Base-by-base conservation (phyloP, 2,888 invertebrate species). In the Neuroscelio doddi region DNA sequence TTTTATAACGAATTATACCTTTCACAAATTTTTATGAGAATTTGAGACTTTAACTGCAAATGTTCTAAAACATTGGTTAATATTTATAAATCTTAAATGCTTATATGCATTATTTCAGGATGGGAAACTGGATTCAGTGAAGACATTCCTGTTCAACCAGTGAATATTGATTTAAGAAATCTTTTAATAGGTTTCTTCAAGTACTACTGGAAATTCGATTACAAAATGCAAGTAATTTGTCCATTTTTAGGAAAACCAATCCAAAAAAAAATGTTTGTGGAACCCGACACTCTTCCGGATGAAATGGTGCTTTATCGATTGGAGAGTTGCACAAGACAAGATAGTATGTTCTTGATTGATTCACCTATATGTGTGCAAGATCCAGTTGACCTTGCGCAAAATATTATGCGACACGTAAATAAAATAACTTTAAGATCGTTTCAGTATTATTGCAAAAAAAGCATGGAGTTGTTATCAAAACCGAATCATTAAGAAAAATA, bases 231-330 rank as follows among this genome's bases (percentile, higher is more conserved):
- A 0, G 71, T 86, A 4, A 70, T 86, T 30, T 87, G 86, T 47
- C 86, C 87, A 0, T 82, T 87, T 14, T 62, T 87, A 45, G 87
- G 87, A 0, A 47, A 71, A 24, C 30, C 79, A 1, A 56, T 87
- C 1, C 65, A 73, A 3, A 87, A 85, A 69, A 55, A 63, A 9
- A 46, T 71, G 12, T 87, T 88, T 70, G 47, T 70, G 1, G 58
- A 76, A 9, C 72, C 79, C 1, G 38, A 72, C 5, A 30, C 61
- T 7, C 58, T 69, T 27, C 66, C 69, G 8, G n/a, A n/a, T n/a
- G n/a, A n/a, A n/a, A n/a, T n/a, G n/a, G n/a, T n/a, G n/a, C n/a
- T n/a, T n/a, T n/a, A n/a, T n/a, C 29, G 44, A 8, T 27, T 27
- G 3, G 30, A 29, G n/a, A 8, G 5, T 5, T 10, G 24, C 7